These are phyloP conservation scores for Anomalospiza imberbis DNA, from an alignment of 2,797 vertebrate species.

Conservation along the genomic window DNA sequence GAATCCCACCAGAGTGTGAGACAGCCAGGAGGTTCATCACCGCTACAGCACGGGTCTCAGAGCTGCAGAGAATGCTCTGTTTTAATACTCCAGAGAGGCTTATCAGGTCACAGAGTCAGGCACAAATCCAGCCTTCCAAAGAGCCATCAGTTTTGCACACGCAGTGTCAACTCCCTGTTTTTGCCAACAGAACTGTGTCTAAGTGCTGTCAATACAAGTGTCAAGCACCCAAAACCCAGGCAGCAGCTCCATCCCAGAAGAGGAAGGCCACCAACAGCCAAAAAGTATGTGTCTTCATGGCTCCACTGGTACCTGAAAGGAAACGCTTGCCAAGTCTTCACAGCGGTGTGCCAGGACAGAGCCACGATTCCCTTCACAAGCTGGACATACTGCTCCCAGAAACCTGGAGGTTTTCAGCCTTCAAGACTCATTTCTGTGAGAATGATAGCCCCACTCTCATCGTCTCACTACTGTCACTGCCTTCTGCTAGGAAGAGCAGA, in stretches of 20 bases:
- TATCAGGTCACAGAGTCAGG: background rate
- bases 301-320: background rate
- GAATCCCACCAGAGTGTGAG: background rate
- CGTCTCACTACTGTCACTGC: background rate
- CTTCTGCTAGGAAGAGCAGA: background rate
- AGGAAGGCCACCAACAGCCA: background rate
- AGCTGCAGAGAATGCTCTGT: background rate
- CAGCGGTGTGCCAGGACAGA: background rate
- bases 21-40: background rate
- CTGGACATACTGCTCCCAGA: background rate
- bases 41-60: background rate
- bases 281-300: fast-evolving
- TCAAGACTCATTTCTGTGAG: background rate
- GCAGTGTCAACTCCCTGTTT: background rate
- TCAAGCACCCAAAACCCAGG: background rate
- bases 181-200: background rate
- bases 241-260: background rate
- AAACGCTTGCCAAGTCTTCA: background rate
- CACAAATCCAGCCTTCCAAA: background rate
- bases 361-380: background rate
- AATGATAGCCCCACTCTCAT: background rate
- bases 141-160: background rate
- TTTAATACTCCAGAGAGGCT: background rate
- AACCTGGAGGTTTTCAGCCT: background rate
- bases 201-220: background rate